phyloP scores from a whole-genome alignment of 2,797 vertebrate species.

The Lerista edwardsae region DNA sequence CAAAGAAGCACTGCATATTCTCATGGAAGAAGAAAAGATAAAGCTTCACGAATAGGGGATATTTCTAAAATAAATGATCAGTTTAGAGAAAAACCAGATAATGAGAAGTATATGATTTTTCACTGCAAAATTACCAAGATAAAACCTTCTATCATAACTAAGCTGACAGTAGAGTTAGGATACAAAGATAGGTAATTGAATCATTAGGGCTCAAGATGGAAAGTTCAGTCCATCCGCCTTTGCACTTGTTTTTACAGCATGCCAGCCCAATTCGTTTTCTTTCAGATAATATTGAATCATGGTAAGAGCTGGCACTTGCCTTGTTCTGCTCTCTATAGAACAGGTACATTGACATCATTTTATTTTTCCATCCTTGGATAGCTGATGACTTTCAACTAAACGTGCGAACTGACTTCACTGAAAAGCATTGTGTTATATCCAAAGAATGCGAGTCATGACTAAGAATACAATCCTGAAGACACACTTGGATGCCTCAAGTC shows the following conservation, averaged over 20 bases:
- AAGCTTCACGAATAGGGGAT: constrained; percentile 9
- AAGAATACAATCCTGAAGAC: too few species aligned
- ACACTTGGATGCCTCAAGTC: too few species aligned
- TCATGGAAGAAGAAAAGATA: constrained; percentile 4
- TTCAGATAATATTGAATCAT: not conserved
- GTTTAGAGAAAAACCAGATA: not conserved
- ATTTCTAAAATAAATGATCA: constrained; percentile 22
- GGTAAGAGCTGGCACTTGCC: not conserved
- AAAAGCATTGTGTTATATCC: too few species aligned
- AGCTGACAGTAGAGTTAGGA: constrained; percentile 23
- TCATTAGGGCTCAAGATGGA: constrained; percentile 1
- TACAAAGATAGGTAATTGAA: constrained; percentile 15
- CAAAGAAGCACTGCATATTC: constrained; percentile 9
- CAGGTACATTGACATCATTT: not conserved
- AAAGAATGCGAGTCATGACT: too few species aligned
- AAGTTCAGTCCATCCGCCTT: not conserved
- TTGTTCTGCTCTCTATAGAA: too few species aligned
- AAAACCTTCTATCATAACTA: constrained; percentile 41
- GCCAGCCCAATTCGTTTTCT: not conserved
- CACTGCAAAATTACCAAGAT: constrained; percentile 31
- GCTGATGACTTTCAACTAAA: not conserved
- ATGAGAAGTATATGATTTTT: constrained; percentile 33
- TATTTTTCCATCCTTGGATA: not conserved
- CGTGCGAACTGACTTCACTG: not conserved
- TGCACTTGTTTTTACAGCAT: not conserved